Base-by-base conservation (phyloP, 2,113 vertebrate species). In the Toxostoma redivivum region DNA sequence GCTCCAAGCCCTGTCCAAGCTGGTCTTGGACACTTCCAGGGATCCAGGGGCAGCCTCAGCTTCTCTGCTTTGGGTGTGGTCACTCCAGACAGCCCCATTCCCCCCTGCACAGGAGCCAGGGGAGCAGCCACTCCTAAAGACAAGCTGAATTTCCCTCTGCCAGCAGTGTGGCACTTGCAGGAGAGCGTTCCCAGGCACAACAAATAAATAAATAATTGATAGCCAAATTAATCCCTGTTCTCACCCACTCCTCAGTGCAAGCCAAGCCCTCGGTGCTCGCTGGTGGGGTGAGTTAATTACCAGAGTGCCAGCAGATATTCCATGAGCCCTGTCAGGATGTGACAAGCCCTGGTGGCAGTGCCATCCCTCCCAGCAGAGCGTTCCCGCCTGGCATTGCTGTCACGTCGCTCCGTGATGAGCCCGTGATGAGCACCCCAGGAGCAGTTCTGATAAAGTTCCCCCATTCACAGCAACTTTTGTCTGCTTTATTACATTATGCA, bases 381-480 rank as follows among this genome's bases (percentile, higher is more conserved):
- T 28, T 67, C 85, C 89, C 6, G 1, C 4, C n/a, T 23, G 85
- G 94, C 88, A 93, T 77, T 67, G 65, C 84, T 93, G 95, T 94
- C 96, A 91, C 69, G 13, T 86, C 18, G 23, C 61, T 83, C 61
- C 37, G 4, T 40, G 81, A 92, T 61, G 84, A 96, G 85, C 77
- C 91, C 22, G 48, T 89, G 92, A 95, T 81, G 88, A 96, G 95
- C 82, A 70, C 84, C 86, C 80, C n/a, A 62, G 62, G 89, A 96
- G 92, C 84, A 50, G 65, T 8, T 53, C 93, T 90, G 87, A 90
- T 90, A 92, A 97, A 96, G 93, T 88, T 88, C 54, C 66, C 91
- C 72, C 28, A 33, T 71, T 69, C 92, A 71, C 48, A 77, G 80
- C 22, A 94, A 92, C 77, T 95, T 92, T 88, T 84, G 69, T 67